phyloP scores from a whole-genome alignment of 2,113 vertebrate species.

The Oncorhynchus masou region DNA sequence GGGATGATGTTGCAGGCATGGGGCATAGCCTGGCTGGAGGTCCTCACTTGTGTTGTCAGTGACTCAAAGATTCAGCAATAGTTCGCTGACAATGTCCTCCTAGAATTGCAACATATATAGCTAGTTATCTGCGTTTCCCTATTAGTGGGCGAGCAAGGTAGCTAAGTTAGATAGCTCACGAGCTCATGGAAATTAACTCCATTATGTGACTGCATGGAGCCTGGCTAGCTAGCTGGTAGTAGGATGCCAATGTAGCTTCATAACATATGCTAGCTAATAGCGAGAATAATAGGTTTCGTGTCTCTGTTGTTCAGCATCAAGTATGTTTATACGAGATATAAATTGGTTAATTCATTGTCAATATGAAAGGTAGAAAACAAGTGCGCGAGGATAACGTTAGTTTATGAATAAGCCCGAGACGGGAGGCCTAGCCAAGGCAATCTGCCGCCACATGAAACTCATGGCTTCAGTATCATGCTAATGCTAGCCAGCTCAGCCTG shows the following conservation, averaged over 20 bases:
- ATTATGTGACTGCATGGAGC: neutral
- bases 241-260: neutral
- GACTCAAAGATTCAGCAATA: neutral
- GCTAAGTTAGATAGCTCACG: too few species aligned
- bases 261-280: neutral
- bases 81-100: neutral
- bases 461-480: conserved; percentile 9
- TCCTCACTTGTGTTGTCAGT: neutral
- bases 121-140: too few species aligned
- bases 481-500: neutral
- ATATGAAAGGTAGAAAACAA: neutral
- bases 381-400: neutral
- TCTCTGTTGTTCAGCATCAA: neutral
- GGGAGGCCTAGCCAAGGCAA: conserved; percentile 18
- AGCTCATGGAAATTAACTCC: too few species aligned
- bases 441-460: conserved; percentile 40
- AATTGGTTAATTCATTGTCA: neutral
- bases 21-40: conserved; percentile 2
- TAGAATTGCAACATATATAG: neutral
- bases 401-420: neutral
- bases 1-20: conserved; percentile 37
- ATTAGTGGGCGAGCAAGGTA: neutral
- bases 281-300: neutral
- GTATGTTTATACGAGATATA: neutral
- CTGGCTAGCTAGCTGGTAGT: neutral